These are phyloP conservation scores for Paramuricea clavata DNA, from an alignment of 92 coral and sea anemone genomes.

Conservation along the genomic window DNA sequence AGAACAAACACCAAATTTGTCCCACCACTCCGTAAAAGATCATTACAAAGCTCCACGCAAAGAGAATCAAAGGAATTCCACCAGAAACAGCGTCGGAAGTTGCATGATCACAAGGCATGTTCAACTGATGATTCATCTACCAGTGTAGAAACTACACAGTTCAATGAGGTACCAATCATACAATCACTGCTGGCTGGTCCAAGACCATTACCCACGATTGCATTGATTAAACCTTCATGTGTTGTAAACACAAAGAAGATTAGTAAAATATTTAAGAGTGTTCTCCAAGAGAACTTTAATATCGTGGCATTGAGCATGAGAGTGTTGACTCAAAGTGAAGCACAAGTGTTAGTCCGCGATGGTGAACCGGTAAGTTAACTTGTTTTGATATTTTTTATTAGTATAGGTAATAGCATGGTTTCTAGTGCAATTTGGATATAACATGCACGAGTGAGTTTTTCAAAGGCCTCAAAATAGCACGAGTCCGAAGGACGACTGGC, in stretches of 20 bases:
- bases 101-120: slow-evolving; percentile 26
- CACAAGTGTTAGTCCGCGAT: slow-evolving; percentile 58
- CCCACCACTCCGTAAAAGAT: slow-evolving; percentile 71
- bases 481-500: no score
- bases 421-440: no score
- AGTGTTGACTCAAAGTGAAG: slow-evolving; percentile 63
- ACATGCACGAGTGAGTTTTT: no score
- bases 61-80: neutral
- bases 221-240: slow-evolving; percentile 85
- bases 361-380: slow-evolving; percentile 57
- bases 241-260: slow-evolving; percentile 73
- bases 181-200: slow-evolving; percentile 86
- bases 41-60: neutral
- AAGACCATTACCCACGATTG: slow-evolving; percentile 84
- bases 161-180: slow-evolving; percentile 72
- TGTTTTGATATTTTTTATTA: neutral
- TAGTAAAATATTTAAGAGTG: slow-evolving; percentile 83
- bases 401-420: no score
- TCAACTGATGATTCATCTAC: slow-evolving; percentile 48
- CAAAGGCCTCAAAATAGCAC: no score
- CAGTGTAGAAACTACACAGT: slow-evolving; percentile 71
- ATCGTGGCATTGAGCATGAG: slow-evolving; percentile 81
- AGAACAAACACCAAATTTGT: slow-evolving; percentile 74
- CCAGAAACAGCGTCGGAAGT: slow-evolving; percentile 18
- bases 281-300: slow-evolving; percentile 82